Evolutionary conservation across 2,113 vertebrate genomes (phyloP), one percentile per base, ranked within the genome.

Genomic region (Silurus meridionalis): DNA sequence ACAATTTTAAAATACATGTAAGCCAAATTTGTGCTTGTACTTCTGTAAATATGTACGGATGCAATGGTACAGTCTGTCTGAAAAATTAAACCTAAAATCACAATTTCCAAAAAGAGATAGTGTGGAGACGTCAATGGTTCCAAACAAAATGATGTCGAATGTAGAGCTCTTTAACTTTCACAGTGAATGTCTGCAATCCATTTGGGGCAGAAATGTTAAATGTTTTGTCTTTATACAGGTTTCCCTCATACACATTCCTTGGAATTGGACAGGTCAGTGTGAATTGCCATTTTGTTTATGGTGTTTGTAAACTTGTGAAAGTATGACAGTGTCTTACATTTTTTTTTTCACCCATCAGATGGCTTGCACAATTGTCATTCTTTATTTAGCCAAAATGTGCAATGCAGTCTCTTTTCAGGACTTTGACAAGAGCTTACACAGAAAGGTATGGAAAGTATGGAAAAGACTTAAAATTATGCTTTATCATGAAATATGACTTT

Each of bases 231-330:
- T 28, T n/a, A 21, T 57, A 1, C 80, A 95, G 94, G 75, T 95
- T 95, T 87, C 94, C 95, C 0, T 95, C 95, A 0, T 94, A 93
- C 85, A 78, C 91, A 87, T 94, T 90, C 81, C 88, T 95, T 17
- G 94, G 92, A 61, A 91, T 95, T 61, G 94, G 95, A 46, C 95
- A 95, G 92, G 95, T 95, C 46, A 90, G 91, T 72, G 80, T 55
- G 8, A n/a, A 9, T 17, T 19, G 3, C 66, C 8, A 9, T 13
- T 82, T 50, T 77, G 63, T 63, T 84, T 63, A 80, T 48, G n/a
- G 21, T 57, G n/a, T 37, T 48, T 85, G 11, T 83, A 13, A 25
- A n/a, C 48, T 58, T 23, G 52, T 19, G 10, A 80, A 69, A 52
- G 3, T 63, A 61, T 77, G 46, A 2, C 17, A 11, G 69, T 48